Base-by-base conservation (phyloP, 1,140 invertebrate species). In the Elymnias hypermnestra region DNA sequence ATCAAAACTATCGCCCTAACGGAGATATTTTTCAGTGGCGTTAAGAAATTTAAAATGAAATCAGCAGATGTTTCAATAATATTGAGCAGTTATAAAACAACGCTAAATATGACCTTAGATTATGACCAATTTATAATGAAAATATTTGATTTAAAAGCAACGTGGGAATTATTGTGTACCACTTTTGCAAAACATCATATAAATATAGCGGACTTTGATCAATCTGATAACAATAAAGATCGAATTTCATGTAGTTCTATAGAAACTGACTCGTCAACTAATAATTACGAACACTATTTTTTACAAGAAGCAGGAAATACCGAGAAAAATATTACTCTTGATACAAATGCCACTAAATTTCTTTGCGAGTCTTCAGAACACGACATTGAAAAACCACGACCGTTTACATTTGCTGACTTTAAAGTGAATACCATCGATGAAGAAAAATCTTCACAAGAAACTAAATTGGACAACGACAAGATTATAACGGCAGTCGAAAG, bases 1-100 rank as follows among this genome's bases (percentile, higher is more conserved):
- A 92, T 97, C 2, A 95, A 95, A 70, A 92, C 95, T n/a, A 93
- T 96, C 31, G 91, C 94, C 0, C 76, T 97, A 10, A 92, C 97
- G 36, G 94, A 97, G 69, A 87, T 96, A 35, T 92, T 92, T 70
- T 82, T 93, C 13, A 89, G 89, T 63, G 89, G 91, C 15, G 89
- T 91, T 31, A 77, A 88, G 15, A 89, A 86, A 22, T 90, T 90
- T 25, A 85, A 86, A 49, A 83, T 91, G 15, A 90, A 89, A 29
- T 63, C 90, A 1, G 89, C 92, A 25, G 89, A 90, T 26, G 87
- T 94, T 3, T 91, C 92, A 28, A 88, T 87, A 35, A 89, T 94
- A 23, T 63, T 94, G 5, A 88, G 89, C 42, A 88, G 87, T 12
- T 89, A 88, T 46, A 82, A 84, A 2, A 72, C 87, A 5, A 83